A percentile compares a stretch with the other conserved stretches of the same genome.
Conservation (phyloP, 2,113 vertebrate species). For the Carassius carassius region DNA sequence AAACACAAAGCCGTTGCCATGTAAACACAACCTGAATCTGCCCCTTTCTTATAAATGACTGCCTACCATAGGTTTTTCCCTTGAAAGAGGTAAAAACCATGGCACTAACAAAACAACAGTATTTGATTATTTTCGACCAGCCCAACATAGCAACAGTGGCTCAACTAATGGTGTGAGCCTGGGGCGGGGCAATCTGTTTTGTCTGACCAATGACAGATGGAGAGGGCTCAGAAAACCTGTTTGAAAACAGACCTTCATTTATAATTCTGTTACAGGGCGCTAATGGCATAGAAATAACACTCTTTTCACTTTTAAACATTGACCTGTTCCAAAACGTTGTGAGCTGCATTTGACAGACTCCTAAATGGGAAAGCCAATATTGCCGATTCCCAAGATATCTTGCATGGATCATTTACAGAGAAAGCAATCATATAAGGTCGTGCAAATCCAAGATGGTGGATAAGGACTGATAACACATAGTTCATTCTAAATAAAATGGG, state of each 20-base stretch:
- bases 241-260: neutral
- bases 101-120: too few species aligned
- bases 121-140: neutral
- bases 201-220: neutral
- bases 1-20: too few species aligned
- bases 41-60: too few species aligned
- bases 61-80: too few species aligned
- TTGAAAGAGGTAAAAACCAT: too few species aligned
- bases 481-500: too few species aligned
- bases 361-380: neutral
- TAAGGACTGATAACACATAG: neutral
- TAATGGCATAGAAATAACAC: neutral
- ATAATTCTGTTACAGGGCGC: neutral
- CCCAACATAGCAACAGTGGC: neutral
- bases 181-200: neutral
- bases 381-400: neutral
- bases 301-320: too few species aligned
- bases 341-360: neutral
- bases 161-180: neutral
- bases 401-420: neutral
- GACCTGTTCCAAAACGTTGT: neutral
- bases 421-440: neutral
- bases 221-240: neutral
- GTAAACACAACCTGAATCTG: too few species aligned
- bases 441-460: neutral